These are phyloP conservation scores for Operophtera brumata DNA, from an alignment of 2,888 invertebrate genomes.

Conservation along the genomic window DNA sequence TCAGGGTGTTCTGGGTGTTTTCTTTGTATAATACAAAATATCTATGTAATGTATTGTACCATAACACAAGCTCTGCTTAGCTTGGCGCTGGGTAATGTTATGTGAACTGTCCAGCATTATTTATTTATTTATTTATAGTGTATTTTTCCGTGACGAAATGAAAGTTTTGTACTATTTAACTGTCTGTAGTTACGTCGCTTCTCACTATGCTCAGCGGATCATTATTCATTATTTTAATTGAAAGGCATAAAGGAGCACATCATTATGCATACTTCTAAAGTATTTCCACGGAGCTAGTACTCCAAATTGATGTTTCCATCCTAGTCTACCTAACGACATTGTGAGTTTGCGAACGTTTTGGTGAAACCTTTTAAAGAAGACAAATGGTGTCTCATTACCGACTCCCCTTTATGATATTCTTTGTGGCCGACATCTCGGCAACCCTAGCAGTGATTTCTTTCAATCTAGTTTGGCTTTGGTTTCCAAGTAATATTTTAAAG, in stretches of 20 bases:
- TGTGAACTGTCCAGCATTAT: too few relatives aligned
- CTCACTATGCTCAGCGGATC: not conserved
- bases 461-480: slow-evolving; percentile 38
- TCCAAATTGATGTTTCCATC: slow-evolving; percentile 22
- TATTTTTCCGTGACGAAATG: too few relatives aligned
- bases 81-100: too few relatives aligned
- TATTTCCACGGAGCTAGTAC: slow-evolving; percentile 16
- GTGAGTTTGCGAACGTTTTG: slow-evolving; percentile 46
- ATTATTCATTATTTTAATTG: slow-evolving; percentile 26
- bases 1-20: too few relatives aligned
- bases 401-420: slow-evolving; percentile 49
- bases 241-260: slow-evolving; percentile 11
- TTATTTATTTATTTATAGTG: too few relatives aligned
- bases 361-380: slow-evolving; percentile 63
- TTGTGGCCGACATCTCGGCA: slow-evolving; percentile 38
- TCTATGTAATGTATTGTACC: too few relatives aligned
- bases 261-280: slow-evolving; percentile 23
- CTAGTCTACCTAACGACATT: slow-evolving; percentile 24
- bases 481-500: not conserved
- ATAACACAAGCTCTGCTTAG: too few relatives aligned
- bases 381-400: slow-evolving; percentile 66
- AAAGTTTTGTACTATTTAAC: too few relatives aligned
- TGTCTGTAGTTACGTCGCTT: not conserved
- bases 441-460: slow-evolving; percentile 48
- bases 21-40: too few relatives aligned